phyloP scores from a whole-genome alignment of 2,797 vertebrate species.

The Rhyacichthys aspro region DNA sequence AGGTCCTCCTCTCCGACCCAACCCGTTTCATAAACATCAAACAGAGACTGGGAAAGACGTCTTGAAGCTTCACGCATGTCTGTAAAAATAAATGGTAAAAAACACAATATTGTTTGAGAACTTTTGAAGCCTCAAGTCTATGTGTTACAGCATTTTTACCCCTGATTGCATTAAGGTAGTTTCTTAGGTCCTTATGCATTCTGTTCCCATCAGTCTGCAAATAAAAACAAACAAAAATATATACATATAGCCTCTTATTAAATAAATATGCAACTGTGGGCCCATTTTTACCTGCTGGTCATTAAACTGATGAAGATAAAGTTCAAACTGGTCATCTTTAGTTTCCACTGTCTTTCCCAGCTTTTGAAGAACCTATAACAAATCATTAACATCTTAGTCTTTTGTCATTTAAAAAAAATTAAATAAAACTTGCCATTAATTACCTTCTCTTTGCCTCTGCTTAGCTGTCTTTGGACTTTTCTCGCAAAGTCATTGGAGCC shows the following conservation, averaged over 20 bases:
- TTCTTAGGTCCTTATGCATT: constrained; percentile 91
- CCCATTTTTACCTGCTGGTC: constrained; percentile 87
- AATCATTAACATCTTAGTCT: neutral
- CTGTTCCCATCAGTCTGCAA: constrained; percentile 87
- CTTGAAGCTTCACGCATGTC: constrained; percentile 94
- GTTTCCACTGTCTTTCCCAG: constrained; percentile 90
- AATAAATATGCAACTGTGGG: too few species aligned
- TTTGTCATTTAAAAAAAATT: neutral
- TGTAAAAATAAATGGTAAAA: constrained; percentile 58
- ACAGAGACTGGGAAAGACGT: constrained; percentile 89
- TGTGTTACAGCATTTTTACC: constrained; percentile 68
- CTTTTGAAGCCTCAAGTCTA: constrained; percentile 23
- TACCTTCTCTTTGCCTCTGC: constrained; percentile 95
- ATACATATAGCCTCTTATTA: too few species aligned
- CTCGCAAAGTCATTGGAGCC: constrained; percentile 87
- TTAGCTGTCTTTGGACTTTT: constrained; percentile 90
- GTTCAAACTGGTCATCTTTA: constrained; percentile 90
- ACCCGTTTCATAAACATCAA: constrained; percentile 85
- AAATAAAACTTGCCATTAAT: neutral
- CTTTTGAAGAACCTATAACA: constrained; percentile 88
- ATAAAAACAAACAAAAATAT: too few species aligned
- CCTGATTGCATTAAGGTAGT: constrained; percentile 87
- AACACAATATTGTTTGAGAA: neutral
- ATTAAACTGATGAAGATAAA: constrained; percentile 78
- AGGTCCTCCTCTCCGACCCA: constrained; percentile 89